Base-by-base conservation (phyloP, 30 jellyfish, hydroid and myxozoan genomes). In the Aurelia aurita region DNA sequence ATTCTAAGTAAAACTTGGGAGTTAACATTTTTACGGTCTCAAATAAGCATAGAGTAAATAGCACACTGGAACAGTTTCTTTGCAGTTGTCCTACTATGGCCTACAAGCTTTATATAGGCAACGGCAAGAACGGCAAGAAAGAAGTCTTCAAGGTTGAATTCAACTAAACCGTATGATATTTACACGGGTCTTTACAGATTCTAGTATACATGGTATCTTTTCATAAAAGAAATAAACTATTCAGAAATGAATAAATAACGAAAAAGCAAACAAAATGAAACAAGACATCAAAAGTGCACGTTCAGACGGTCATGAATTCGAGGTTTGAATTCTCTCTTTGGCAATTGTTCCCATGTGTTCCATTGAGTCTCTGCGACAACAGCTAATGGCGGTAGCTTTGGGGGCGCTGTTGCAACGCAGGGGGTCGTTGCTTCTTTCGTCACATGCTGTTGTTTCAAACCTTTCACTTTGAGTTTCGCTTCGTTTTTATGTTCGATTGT, bases 271-370 rank as follows among this genome's bases (percentile, higher is more conserved):
- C 14, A 19, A 19, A 1, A 19, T 55, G 67, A n/a, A 55, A 22
- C 9, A 22, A 15, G 31, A 51, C 58, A 70, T 46, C 75, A 74
- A 15, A 74, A 21, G 85, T 77, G 71, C 5, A 81, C 57, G 18
- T 58, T 47, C 16, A 59, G 39, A 61, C 95, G 95, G 35, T 85
- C 95, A 73, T 85, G 95, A 8, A 51, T 53, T 54, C 95, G 44
- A 10, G 60, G n/a, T 34, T 46, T 74, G 2, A 85, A 31, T 23
- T 85, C 89, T 19, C 53, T 85, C 60, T 74, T 74, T 19, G 89
- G 85, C 49, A 55, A 22, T n/a, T 66, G 54, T 35, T 85, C 89
- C 88, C 88, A 85, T 11, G 45, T 55, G n/a, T 62, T 47, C 70
- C 59, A n/a, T 45, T 87, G 90, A 3, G 76, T 55, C 0, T 76